Evolutionary conservation across 2,113 vertebrate genomes (phyloP).

Genomic region (Eubucco bourcierii): DNA sequence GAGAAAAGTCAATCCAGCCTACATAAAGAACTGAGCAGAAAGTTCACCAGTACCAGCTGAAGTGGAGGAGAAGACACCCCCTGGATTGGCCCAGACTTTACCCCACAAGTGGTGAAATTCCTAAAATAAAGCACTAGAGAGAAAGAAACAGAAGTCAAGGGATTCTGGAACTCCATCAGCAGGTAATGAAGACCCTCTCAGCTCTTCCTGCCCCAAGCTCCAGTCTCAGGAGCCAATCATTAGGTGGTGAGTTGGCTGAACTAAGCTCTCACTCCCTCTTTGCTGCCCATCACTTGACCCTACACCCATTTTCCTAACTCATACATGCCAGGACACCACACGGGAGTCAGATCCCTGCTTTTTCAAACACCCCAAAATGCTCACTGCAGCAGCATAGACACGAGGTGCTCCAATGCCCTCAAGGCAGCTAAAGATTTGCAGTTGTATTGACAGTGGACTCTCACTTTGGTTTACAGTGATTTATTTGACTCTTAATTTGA

Average conservation of each 20-base stretch:
- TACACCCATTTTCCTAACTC: fast-evolving
- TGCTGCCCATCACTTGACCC: not conserved
- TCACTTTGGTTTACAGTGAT: not conserved
- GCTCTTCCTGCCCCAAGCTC: not conserved
- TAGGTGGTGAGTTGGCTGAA: not conserved
- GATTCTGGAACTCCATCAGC: not conserved
- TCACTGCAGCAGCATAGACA: fast-evolving
- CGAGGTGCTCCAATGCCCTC: not conserved
- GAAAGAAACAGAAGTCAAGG: not conserved
- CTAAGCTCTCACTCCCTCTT: not conserved
- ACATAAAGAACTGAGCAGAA: not conserved
- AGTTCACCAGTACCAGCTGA: not conserved
- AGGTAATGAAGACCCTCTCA: not conserved
- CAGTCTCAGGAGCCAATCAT: fast-evolving
- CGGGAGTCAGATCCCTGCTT: not conserved
- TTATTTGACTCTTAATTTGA: not conserved
- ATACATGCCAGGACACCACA: not conserved
- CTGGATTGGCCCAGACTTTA: not conserved
- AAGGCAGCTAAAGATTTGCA: not conserved
- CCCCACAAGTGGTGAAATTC: not conserved
- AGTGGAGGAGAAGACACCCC: fast-evolving
- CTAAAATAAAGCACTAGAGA: not conserved
- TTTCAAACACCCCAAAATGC: not conserved
- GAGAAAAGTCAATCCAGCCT: not conserved
- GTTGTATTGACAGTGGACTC: not conserved